Conservation (phyloP, 2,888 invertebrate genomes). For the Miltochrista miniata region DNA sequence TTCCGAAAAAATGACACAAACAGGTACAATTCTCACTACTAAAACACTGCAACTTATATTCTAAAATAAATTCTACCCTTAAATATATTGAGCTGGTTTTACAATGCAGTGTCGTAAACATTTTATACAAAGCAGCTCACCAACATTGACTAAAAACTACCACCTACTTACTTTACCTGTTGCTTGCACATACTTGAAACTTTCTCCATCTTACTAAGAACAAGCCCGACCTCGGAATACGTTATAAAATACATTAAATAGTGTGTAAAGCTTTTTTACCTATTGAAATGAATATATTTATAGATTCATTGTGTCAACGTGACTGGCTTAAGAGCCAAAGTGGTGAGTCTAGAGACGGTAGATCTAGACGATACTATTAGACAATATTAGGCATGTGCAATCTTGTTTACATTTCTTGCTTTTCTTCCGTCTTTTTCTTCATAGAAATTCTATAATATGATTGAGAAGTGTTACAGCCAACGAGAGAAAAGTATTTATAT, state of each 20-base stretch:
- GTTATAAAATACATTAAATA: slow-evolving; percentile 29
- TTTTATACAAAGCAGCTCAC: slow-evolving; percentile 17
- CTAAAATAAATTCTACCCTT: neutral
- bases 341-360: slow-evolving; percentile 80
- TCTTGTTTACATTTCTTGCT: slow-evolving; percentile 52
- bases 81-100: neutral
- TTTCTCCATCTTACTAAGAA: slow-evolving; percentile 29
- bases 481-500: slow-evolving; percentile 25
- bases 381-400: slow-evolving; percentile 59
- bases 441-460: slow-evolving; percentile 39
- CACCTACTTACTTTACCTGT: slow-evolving; percentile 39
- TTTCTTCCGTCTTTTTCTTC: slow-evolving; percentile 49
- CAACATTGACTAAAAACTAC: slow-evolving; percentile 22
- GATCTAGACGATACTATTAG: slow-evolving; percentile 75
- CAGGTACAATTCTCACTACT: slow-evolving; percentile 73
- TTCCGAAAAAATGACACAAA: slow-evolving; percentile 95
- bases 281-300: slow-evolving; percentile 66
- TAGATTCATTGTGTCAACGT: slow-evolving; percentile 82
- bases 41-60: neutral
- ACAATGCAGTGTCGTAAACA: slow-evolving; percentile 2
- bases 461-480: slow-evolving; percentile 10
- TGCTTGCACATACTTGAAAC: slow-evolving; percentile 40
- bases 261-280: slow-evolving; percentile 37
- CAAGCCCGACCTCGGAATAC: slow-evolving; percentile 27
- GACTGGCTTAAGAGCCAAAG: slow-evolving; percentile 82